Base-by-base conservation (phyloP, 2,888 invertebrate genomes). In the Cheilosia variabilis region DNA sequence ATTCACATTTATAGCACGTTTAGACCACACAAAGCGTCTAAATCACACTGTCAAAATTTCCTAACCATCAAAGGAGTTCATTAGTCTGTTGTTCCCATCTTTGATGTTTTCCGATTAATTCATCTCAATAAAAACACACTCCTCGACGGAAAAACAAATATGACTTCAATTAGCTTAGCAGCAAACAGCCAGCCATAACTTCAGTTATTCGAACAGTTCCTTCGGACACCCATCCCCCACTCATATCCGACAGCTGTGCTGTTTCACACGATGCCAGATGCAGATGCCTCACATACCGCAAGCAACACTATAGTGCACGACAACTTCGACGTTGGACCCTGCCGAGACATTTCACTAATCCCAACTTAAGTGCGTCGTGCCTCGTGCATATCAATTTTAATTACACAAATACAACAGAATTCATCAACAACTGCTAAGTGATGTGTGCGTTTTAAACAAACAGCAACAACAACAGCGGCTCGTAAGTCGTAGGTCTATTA, bases 21-120 rank as follows among this genome's bases (percentile, higher is more conserved):
- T 37, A 3, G 34, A 13, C 1, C 13, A 37, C 13, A 13, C 37
- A 37, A 13, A 37, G 37, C 13, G 37, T 1, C 13, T 13, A 13
- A 13, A 37, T 34, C 34, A 34, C 10, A 34, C 3, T 9, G 3
- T 37, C 37, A 4, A 13, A 37, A 37, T 37, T 37, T 13, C 37
- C 13, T 37, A 37, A 37, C 13, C 37, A 37, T 37, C 37, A 37
- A 37, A 37, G 13, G 37, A 13, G 37, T 37, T 13, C 37, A 37
- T 37, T 37, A 13, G 10, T 13, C 37, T 0, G 37, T 37, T 37
- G 37, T 78, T 78, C 69, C 37, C 63, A 63, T 79, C 72, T 79
- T 79, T 79, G 65, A 79, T 60, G 53, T 73, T 53, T 22, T 1
- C 80, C 80, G 80, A 79, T 68, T 43, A 80, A 73, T 80, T 79